A percentile compares a stretch with the other conserved stretches of the same genome.
Conservation (phyloP, 2,113 vertebrate species). For the Sinocyclocheilus anophthalmus region DNA sequence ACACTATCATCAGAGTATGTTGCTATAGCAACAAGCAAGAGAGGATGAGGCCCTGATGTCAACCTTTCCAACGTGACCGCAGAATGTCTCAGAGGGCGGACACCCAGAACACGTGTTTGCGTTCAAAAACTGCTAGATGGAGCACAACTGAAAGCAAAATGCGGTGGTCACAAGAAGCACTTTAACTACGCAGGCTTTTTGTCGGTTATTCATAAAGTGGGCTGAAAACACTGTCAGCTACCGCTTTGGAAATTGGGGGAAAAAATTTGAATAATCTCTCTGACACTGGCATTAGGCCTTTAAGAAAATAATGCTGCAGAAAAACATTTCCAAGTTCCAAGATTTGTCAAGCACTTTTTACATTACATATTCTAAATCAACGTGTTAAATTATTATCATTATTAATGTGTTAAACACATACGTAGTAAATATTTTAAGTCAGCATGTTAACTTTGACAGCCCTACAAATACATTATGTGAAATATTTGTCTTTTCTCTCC, state of each 20-base stretch:
- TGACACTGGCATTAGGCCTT: background rate
- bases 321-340: background rate
- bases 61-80: background rate
- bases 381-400: background rate
- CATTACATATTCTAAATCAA: background rate
- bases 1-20: conserved; percentile 6
- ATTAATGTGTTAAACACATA: background rate
- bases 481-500: background rate
- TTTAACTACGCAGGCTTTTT: background rate
- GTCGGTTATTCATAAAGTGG: background rate
- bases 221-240: conserved; percentile 6
- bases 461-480: background rate
- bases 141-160: background rate
- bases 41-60: background rate
- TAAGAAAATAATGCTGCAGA: background rate
- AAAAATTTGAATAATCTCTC: no score
- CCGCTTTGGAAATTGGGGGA: background rate
- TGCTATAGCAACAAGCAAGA: conserved; percentile 25
- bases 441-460: background rate
- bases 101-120: background rate
- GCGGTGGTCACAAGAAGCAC: background rate
- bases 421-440: background rate
- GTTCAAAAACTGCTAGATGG: background rate
- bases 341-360: background rate
- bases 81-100: background rate